Evolutionary conservation across 2,888 invertebrate species (phyloP).

Genomic region (Rapana venosa): DNA sequence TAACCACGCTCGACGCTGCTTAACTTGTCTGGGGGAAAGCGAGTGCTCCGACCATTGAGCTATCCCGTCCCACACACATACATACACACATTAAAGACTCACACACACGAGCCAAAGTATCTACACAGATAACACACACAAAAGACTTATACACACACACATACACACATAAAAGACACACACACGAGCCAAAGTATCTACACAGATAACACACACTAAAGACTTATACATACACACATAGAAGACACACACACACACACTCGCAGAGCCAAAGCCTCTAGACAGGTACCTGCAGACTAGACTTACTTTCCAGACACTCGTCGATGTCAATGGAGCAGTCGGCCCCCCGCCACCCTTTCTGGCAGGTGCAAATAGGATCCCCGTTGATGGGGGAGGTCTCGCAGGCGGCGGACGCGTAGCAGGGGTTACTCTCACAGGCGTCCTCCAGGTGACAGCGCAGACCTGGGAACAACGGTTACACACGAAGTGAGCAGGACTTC

Average conservation of each 20-base stretch:
- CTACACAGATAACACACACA: not conserved
- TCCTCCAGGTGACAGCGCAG: conserved; percentile 96
- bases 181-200: too few species aligned
- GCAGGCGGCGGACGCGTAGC: conserved; percentile 96
- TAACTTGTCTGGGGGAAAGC: too few species aligned
- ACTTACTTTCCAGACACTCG: conserved; percentile 84
- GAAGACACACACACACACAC: not conserved
- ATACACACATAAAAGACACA: not conserved
- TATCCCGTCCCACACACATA: too few species aligned
- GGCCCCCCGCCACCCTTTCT: conserved; percentile 68
- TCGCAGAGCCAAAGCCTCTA: not conserved
- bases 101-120: not conserved
- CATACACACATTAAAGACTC: not conserved
- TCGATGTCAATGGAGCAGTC: conserved; percentile 90
- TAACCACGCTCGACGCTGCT: too few species aligned
- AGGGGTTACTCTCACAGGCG: conserved; percentile 89
- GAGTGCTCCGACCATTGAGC: too few species aligned
- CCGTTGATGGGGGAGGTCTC: conserved; percentile 90
- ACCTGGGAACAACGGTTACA: conserved; percentile 81
- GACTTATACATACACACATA: not conserved
- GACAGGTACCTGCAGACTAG: not conserved
- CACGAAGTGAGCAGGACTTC: too few species aligned
- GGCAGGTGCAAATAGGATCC: conserved; percentile 69
- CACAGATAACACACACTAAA: too few species aligned
- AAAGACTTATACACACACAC: not conserved